Evolutionary conservation across 2,888 invertebrate species (phyloP), one percentile per base, ranked within the genome.

Genomic region (Apodemia mormo): DNA sequence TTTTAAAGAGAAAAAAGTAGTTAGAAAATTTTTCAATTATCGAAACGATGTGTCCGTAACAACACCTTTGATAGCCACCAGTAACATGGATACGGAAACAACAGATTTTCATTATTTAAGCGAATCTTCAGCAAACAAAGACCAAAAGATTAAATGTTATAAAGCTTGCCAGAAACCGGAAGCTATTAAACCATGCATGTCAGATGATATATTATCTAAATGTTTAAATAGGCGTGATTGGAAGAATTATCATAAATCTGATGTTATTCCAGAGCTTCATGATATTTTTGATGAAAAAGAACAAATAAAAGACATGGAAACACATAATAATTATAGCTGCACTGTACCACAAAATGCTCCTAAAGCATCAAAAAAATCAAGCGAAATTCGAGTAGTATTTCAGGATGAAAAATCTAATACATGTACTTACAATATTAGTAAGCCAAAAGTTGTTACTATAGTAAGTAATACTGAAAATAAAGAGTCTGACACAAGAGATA

Each of bases 201-300:
- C 92, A 0, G 92, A 93, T 70, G 92, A 92, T 75, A 90, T 92
- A 22, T 72, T 93, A 56, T 83, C 88, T 0, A 93, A 92, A 81
- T 92, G 90, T 72, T 61, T 92, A 6, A 90, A 84, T 3, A 82
- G 92, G 73, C 78, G 92, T 12, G 85, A 88, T 67, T 92, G 92
- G 92, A 82, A 77, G 6, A 80, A 85, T 33, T 80, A 82, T 5
- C 72, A 71, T 1, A 82, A 78, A 75, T 83, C 85, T 0, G 83
- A 85, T 69, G 74, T 68, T 3, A 80, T 80, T 10, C 78, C 75
- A 9, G 79, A 80, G 71, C 58, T 66, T 29, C 69, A 58, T 68
- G 72, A 70, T 33, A 56, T 68, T 49, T 40, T 29, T 52, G 56
- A 71, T 58, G 72, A 33, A 67, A 70, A 70, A 66, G 54, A 72